Evolutionary conservation across 1,140 invertebrate genomes (phyloP).

Genomic region (Conus ventricosus): DNA sequence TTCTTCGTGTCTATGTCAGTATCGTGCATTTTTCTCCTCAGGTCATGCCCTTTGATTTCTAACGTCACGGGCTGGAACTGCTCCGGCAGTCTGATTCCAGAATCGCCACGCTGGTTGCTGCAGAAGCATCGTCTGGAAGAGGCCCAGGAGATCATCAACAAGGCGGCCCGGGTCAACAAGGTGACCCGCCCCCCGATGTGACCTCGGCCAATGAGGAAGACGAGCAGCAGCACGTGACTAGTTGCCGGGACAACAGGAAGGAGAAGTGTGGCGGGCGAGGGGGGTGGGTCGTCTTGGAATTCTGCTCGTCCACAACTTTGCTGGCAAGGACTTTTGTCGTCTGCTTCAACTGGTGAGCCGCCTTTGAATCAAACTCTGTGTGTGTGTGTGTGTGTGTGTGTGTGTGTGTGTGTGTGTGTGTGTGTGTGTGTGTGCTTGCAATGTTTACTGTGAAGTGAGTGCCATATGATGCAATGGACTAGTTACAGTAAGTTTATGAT

Average conservation of each 20-base stretch:
- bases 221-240: background rate
- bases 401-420: too few relatives aligned
- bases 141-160: constrained; percentile 41
- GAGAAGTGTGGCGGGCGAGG: background rate
- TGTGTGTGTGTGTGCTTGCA: too few relatives aligned
- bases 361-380: too few relatives aligned
- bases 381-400: too few relatives aligned
- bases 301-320: background rate
- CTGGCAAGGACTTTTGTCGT: background rate
- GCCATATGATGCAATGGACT: too few relatives aligned
- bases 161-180: constrained; percentile 48
- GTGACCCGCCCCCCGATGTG: constrained; percentile 25
- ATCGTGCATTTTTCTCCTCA: too few relatives aligned
- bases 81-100: constrained; percentile 47
- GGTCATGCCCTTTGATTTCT: background rate
- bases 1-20: too few relatives aligned
- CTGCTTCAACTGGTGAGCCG: constrained; percentile 14
- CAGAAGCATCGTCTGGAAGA: constrained; percentile 35
- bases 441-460: too few relatives aligned
- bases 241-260: constrained; percentile 16
- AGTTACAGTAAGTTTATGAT: too few relatives aligned
- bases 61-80: too few relatives aligned
- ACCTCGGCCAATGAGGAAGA: background rate
- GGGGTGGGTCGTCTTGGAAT: background rate
- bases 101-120: constrained; percentile 55